Percentiles rank a stretch among this genome's conserved stretches.
Evolutionary conservation across 2,797 vertebrate species (phyloP).

Genomic region (Pangasius djambal): DNA sequence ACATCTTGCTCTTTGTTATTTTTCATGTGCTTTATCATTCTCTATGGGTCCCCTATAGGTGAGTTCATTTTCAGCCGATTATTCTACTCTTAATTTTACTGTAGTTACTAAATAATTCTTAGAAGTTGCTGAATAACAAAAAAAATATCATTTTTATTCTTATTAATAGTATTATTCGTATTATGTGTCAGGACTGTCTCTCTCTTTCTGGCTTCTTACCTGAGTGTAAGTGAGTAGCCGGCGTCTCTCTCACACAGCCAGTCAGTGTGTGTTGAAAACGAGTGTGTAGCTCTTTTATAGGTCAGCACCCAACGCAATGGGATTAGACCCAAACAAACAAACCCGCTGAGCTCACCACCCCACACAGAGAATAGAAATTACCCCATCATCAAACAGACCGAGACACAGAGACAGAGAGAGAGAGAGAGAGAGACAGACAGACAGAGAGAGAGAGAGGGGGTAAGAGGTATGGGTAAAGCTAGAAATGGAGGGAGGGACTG

Average conservation of each 20-base stretch:
- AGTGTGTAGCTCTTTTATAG: conserved; percentile 73
- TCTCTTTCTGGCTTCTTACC: conserved; percentile 69
- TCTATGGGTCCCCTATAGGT: neutral
- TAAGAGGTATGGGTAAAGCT: neutral
- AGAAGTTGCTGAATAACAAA: neutral
- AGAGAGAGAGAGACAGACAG: neutral
- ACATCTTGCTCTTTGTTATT: neutral
- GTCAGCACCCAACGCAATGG: conserved; percentile 67
- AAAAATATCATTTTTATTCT: neutral
- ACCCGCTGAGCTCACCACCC: conserved; percentile 79
- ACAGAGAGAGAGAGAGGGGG: neutral
- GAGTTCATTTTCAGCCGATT: neutral
- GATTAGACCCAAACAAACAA: conserved; percentile 78
- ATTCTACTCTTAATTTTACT: neutral
- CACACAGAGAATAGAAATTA: conserved; percentile 77
- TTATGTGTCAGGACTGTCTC: neutral
- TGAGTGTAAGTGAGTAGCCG: conserved; percentile 68
- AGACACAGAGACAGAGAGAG: conserved; percentile 23
- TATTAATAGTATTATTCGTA: neutral
- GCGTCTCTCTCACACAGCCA: conserved; percentile 61
- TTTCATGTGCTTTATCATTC: neutral
- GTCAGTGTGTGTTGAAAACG: conserved; percentile 65
- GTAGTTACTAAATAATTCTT: neutral
- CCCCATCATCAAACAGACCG: conserved; percentile 79
- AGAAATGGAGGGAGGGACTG: neutral